A percentile compares a stretch with the other conserved stretches of the same genome.
Evolutionary conservation across 2,888 invertebrate genomes (phyloP).

Genomic region (Cryptosula pallasiana): DNA sequence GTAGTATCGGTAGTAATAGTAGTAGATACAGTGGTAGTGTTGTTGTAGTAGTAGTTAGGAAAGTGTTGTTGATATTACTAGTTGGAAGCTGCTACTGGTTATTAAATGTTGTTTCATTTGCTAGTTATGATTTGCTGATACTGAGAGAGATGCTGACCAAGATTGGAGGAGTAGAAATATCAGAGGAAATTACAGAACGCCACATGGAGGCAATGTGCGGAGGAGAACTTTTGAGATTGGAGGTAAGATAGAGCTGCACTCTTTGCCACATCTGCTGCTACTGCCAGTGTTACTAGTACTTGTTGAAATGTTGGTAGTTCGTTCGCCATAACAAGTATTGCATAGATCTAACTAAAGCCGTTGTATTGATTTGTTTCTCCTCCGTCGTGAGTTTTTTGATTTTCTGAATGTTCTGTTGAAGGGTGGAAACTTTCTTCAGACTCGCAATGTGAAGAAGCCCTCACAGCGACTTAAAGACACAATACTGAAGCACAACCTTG

Average conservation of each 20-base stretch:
- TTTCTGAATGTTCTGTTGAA: slow-evolving; percentile 56
- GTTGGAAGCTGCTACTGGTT: background rate
- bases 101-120: slow-evolving; percentile 38
- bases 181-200: slow-evolving; percentile 90
- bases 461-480: slow-evolving; percentile 91
- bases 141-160: slow-evolving; percentile 96
- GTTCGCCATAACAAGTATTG: too few relatives aligned
- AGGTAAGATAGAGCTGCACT: slow-evolving; percentile 59
- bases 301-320: too few relatives aligned
- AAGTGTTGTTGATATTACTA: too few relatives aligned
- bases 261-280: too few relatives aligned
- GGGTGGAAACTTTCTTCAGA: slow-evolving; percentile 96
- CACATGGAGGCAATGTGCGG: slow-evolving; percentile 95
- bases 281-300: too few relatives aligned
- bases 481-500: slow-evolving; percentile 84
- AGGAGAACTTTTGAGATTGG: slow-evolving; percentile 87
- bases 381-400: too few relatives aligned
- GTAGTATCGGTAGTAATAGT: too few relatives aligned
- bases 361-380: too few relatives aligned
- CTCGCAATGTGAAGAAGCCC: slow-evolving; percentile 91
- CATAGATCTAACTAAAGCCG: too few relatives aligned
- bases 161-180: slow-evolving; percentile 97
- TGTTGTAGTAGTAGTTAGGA: too few relatives aligned
- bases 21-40: too few relatives aligned
- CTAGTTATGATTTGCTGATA: slow-evolving; percentile 76